phyloP scores from a whole-genome alignment of 2,888 invertebrate species.

The Apodemia zela region DNA sequence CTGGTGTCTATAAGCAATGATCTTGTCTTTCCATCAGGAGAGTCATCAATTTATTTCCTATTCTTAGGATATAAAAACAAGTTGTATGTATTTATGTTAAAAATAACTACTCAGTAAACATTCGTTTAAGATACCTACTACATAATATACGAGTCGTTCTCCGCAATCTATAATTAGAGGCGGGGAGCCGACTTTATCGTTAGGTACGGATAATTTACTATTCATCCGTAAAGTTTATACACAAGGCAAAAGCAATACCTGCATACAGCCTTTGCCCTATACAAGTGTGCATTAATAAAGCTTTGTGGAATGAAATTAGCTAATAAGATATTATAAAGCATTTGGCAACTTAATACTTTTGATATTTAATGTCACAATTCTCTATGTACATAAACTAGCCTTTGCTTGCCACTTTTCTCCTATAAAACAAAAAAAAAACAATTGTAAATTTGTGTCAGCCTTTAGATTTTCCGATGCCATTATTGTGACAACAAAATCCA shows the following conservation, averaged over 20 bases:
- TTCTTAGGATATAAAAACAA: too few relatives aligned
- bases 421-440: too few relatives aligned
- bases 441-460: too few relatives aligned
- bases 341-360: neutral
- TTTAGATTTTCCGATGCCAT: too few relatives aligned
- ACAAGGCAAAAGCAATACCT: constrained; percentile 21
- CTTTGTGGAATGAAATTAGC: neutral
- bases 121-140: constrained; percentile 17
- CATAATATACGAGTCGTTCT: constrained; percentile 15
- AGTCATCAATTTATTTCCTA: too few relatives aligned
- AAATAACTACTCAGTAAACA: neutral
- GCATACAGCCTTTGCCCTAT: neutral
- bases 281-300: constrained; percentile 4
- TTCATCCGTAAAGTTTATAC: constrained; percentile 35
- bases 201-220: constrained; percentile 34
- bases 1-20: too few relatives aligned
- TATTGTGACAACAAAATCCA: too few relatives aligned
- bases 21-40: too few relatives aligned
- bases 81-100: too few relatives aligned
- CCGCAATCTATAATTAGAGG: constrained; percentile 21
- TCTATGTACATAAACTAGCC: too few relatives aligned
- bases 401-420: too few relatives aligned
- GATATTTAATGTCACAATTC: too few relatives aligned
- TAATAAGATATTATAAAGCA: constrained; percentile 2
- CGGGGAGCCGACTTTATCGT: constrained; percentile 20